Percentiles rank a stretch among this genome's conserved stretches.
These are phyloP conservation scores for Stenodera caucasica DNA, from an alignment of 2,888 invertebrate species.

Conservation along the genomic window DNA sequence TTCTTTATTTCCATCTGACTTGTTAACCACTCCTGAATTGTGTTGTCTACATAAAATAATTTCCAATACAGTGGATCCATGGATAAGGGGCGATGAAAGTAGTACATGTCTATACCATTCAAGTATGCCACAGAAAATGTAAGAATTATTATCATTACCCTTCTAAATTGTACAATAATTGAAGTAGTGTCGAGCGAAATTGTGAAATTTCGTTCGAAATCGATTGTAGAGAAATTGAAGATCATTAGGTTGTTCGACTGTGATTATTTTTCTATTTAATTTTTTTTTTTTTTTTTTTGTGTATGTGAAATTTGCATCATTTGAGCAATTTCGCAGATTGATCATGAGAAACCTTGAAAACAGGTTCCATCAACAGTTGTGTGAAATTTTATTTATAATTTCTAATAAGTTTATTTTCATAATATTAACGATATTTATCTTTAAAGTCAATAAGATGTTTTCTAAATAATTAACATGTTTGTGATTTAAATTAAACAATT, in stretches of 20 bases:
- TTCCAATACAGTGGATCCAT: slow-evolving; percentile 62
- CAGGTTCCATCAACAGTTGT: slow-evolving; percentile 1
- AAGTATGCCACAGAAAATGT: slow-evolving; percentile 39
- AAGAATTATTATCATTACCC: slow-evolving; percentile 19
- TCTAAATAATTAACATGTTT: slow-evolving; percentile 1
- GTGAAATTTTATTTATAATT: slow-evolving; percentile 12
- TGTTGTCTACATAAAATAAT: slow-evolving; percentile 62
- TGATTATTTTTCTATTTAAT: neutral
- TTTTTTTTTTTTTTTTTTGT: too few relatives aligned
- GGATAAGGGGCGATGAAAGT: slow-evolving; percentile 64
- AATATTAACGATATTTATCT: slow-evolving; percentile 7
- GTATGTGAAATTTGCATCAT: neutral
- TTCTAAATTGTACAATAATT: too few relatives aligned
- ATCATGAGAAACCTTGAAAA: slow-evolving; percentile 4
- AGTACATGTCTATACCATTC: slow-evolving; percentile 53
- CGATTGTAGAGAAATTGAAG: too few relatives aligned
- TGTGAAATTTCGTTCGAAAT: too few relatives aligned
- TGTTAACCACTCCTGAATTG: slow-evolving; percentile 56
- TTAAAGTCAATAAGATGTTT: slow-evolving; percentile 8
- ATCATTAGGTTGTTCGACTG: too few relatives aligned
- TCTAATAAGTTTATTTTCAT: slow-evolving; percentile 12
- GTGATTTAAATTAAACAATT: neutral
- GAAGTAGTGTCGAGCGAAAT: too few relatives aligned
- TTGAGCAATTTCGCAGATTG: neutral
- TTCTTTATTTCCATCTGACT: slow-evolving; percentile 44